Evolutionary conservation across 2,113 vertebrate genomes (phyloP).

Genomic region (Noturus placidus): DNA sequence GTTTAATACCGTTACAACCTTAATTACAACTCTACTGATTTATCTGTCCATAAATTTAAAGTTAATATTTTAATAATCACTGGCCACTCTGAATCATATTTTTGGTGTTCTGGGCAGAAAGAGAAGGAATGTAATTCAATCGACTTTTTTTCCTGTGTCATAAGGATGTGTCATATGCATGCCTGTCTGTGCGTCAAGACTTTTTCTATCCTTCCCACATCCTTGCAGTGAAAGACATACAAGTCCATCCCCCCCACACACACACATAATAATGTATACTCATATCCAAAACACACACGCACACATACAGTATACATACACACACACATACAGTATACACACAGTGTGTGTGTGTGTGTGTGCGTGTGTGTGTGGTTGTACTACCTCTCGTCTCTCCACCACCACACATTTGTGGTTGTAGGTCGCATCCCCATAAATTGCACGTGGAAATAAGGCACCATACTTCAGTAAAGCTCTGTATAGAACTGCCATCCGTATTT

Average conservation of each 20-base stretch:
- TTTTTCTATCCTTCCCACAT: conserved; percentile 63
- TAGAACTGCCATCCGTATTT: conserved; percentile 17
- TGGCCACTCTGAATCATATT: conserved; percentile 71
- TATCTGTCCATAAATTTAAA: conserved; percentile 71
- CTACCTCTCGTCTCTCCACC: conserved; percentile 1
- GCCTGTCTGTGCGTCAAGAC: conserved; percentile 67
- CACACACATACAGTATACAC: not conserved
- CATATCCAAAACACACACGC: not conserved
- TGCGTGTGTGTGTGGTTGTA: not conserved
- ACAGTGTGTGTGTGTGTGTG: not conserved
- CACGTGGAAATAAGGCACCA: conserved; percentile 5
- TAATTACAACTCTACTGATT: conserved; percentile 69
- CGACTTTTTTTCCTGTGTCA: conserved; percentile 57
- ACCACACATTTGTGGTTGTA: conserved; percentile 17
- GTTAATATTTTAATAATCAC: conserved; percentile 68
- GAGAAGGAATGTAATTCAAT: conserved; percentile 72
- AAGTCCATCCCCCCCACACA: too few species aligned
- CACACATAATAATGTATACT: not conserved
- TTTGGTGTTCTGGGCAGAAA: conserved; percentile 64
- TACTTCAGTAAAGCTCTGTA: not conserved
- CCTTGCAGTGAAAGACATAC: conserved; percentile 30
- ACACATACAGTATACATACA: too few species aligned
- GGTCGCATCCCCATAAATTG: conserved; percentile 1
- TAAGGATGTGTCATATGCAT: conserved; percentile 72
- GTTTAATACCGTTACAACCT: conserved; percentile 70